Evolutionary conservation across 1,140 invertebrate genomes (phyloP), one percentile per base, ranked within the genome.

Genomic region (Helicoverpa zea): DNA sequence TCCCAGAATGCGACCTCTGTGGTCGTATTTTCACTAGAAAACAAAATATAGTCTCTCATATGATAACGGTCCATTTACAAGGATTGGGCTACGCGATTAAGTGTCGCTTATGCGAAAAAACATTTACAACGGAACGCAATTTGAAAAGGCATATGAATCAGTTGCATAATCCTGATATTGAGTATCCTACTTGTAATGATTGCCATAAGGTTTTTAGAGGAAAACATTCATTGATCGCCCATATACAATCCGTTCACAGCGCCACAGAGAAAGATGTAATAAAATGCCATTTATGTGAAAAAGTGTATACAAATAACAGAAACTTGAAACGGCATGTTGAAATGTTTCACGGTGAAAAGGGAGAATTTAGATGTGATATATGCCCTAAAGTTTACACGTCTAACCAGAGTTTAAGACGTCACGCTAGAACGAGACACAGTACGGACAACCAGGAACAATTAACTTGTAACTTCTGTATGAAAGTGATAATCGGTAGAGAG

Each of bases 1-100:
- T 86, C 11, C 92, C 92, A 0, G 91, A 94, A 77, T 94, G 91
- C 51, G 91, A 94, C 51, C n/a, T 93, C 2, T 94, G 92, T 58
- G 92, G 92, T 0, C 81, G 89, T 18, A 88, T 92, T 0, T 94
- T 92, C 47, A 90, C 89, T 0, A 87, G 92, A 66, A 93, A 91
- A 86, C 89, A 93, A 29, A 94, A 93, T 56, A 89, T 94, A 1
- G 81, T 84, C 3, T 90, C 89, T 0, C 92, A 94, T 51, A 93
- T 94, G 91, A 86, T 89, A 2, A 90, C 89, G 0, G 88, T 91
- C 0, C 92, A 94, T 76, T 73, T 90, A 18, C 88, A 90, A 85
- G 86, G 85, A 0, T 29, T 80, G 7, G 83, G 80, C 0, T 83
- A 84, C 0, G 80, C 87, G 4, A 88, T 90, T 5, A 49, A 75